Evolutionary conservation across 2,888 invertebrate species (phyloP).

Genomic region (Drepanosiphum platanoidis): DNA sequence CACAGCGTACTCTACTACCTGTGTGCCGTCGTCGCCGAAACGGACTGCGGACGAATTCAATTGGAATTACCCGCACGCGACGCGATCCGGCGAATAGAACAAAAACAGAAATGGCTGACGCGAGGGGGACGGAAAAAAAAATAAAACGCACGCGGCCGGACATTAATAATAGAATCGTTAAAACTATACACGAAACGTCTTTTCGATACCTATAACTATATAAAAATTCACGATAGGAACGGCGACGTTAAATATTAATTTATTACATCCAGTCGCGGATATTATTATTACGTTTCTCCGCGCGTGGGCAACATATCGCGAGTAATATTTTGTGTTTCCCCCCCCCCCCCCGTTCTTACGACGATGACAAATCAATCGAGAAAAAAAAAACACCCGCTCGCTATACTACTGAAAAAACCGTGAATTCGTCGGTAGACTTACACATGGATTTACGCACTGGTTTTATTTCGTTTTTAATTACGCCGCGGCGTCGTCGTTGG

Average conservation of each 20-base stretch:
- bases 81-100: slow-evolving; percentile 50
- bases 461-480: neutral
- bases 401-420: no score
- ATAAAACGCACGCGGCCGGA: slow-evolving; percentile 32
- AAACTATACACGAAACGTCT: slow-evolving; percentile 45
- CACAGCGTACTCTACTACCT: no score
- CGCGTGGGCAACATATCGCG: neutral
- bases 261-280: slow-evolving; percentile 46
- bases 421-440: neutral
- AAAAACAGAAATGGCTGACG: slow-evolving; percentile 26
- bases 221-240: slow-evolving; percentile 56
- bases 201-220: slow-evolving; percentile 57
- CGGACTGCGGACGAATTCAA: slow-evolving; percentile 35
- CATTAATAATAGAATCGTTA: slow-evolving; percentile 59
- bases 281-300: neutral
- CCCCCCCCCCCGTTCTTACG: no score
- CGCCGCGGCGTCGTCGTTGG: neutral
- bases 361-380: neutral
- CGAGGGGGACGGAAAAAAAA: neutral
- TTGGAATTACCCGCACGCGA: slow-evolving; percentile 54
- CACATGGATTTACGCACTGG: neutral
- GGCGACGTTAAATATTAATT: slow-evolving; percentile 50
- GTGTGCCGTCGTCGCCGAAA: neutral
- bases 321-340: neutral
- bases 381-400: neutral